phyloP scores from a whole-genome alignment of 1,140 invertebrate genomes.

The Drosophila virilis region DNA sequence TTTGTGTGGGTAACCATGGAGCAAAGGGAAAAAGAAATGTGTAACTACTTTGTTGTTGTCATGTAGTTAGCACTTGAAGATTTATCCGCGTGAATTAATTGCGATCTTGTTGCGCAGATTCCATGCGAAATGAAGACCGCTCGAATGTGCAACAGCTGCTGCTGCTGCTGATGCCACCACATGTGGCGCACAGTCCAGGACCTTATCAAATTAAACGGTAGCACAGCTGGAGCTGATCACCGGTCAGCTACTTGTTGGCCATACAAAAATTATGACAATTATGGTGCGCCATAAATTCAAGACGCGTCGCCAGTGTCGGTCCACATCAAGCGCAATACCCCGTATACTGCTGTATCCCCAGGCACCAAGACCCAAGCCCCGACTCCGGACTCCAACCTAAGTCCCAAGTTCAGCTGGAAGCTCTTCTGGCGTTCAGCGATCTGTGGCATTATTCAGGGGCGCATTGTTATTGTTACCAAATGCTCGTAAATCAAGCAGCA shows the following conservation, averaged over 20 bases:
- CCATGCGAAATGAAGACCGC: constrained; percentile 48
- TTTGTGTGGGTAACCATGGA: constrained; percentile 48
- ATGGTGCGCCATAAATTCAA: constrained; percentile 76
- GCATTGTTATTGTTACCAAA: constrained; percentile 49
- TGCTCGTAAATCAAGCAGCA: constrained; percentile 51
- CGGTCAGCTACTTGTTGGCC: constrained; percentile 66
- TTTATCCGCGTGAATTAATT: constrained; percentile 84
- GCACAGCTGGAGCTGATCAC: constrained; percentile 70
- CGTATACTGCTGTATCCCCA: background rate
- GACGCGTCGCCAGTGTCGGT: constrained; percentile 50
- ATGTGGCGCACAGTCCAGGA: constrained; percentile 64
- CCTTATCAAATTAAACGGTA: constrained; percentile 82
- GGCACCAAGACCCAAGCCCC: background rate
- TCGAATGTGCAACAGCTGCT: background rate
- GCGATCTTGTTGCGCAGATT: constrained; percentile 79
- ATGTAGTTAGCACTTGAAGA: constrained; percentile 84
- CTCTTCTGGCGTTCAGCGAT: constrained; percentile 16
- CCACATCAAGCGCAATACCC: constrained; percentile 64
- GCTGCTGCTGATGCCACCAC: constrained; percentile 43
- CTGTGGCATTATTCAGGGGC: constrained; percentile 68
- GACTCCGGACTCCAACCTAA: constrained; percentile 19
- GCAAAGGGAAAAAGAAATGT: constrained; percentile 44
- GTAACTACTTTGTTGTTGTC: constrained; percentile 84
- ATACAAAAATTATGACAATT: constrained; percentile 83
- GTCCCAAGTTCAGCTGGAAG: background rate